Conservation (phyloP, 2,113 vertebrate species). For the Boleophthalmus pectinirostris region DNA sequence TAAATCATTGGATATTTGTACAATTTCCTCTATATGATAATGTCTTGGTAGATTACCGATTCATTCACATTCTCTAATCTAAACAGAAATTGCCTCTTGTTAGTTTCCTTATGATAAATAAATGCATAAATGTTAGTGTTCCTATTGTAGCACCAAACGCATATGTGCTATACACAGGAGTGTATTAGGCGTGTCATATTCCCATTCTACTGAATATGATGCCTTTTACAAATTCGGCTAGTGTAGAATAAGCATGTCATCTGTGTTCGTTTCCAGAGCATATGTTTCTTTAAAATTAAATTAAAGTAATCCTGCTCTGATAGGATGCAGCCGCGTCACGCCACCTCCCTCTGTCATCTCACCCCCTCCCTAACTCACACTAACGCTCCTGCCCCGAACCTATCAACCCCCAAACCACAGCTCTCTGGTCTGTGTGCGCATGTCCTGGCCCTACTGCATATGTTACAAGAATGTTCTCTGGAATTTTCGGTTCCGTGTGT, state of each 20-base stretch:
- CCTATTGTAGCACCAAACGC: background rate
- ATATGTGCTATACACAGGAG: background rate
- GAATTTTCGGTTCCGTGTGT: constrained; percentile 3
- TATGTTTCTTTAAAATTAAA: constrained; percentile 43
- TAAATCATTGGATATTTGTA: no score
- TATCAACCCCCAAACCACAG: constrained; percentile 14
- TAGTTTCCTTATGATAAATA: constrained; percentile 17
- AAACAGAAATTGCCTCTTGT: constrained; percentile 16
- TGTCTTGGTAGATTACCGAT: background rate
- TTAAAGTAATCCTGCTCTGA: constrained; percentile 33
- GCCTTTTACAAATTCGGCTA: constrained; percentile 8
- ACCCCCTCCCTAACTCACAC: background rate
- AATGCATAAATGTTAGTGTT: background rate
- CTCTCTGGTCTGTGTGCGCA: constrained; percentile 18
- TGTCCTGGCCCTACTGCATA: constrained; percentile 15
- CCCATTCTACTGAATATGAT: constrained; percentile 36
- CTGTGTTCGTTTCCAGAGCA: constrained; percentile 28
- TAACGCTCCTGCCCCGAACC: constrained; percentile 1
- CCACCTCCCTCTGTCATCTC: constrained; percentile 30
- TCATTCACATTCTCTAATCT: background rate
- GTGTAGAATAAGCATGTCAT: constrained; percentile 25
- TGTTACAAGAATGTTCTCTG: constrained; percentile 36
- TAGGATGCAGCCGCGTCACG: constrained; percentile 49
- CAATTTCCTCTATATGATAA: no score
- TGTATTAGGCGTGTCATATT: constrained; percentile 29